Evolutionary conservation across 2,888 invertebrate genomes (phyloP).

Genomic region (Lymantria monacha): DNA sequence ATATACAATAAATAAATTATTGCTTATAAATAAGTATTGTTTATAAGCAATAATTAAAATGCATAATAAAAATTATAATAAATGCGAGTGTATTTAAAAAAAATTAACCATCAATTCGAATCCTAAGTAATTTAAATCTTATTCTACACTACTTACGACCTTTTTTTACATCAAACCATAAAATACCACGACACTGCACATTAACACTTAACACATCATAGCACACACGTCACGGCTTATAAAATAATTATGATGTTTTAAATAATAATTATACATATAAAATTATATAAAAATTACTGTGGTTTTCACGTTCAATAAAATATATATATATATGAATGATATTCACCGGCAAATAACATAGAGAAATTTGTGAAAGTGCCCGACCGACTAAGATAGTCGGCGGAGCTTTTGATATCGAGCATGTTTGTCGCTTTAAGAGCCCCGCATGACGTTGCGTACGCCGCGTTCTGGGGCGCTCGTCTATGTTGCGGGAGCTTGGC

Average conservation of each 20-base stretch:
- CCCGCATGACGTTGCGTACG: conserved; percentile 58
- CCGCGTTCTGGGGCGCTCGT: conserved; percentile 36
- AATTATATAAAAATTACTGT: too few species aligned
- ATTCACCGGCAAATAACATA: conserved; percentile 96
- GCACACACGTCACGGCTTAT: conserved; percentile 28
- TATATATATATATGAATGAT: conserved; percentile 27
- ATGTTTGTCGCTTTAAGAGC: conserved; percentile 76
- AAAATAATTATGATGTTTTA: conserved; percentile 20
- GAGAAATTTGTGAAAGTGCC: conserved; percentile 97
- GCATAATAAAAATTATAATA: too few species aligned
- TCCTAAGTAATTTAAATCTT: background rate
- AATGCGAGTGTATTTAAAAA: too few species aligned
- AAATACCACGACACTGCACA: conserved; percentile 34
- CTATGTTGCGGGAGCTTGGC: conserved; percentile 7
- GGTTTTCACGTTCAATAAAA: too few species aligned
- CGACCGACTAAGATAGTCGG: conserved; percentile 94
- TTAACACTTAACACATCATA: conserved; percentile 42
- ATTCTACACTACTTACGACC: conserved; percentile 36
- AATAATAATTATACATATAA: too few species aligned
- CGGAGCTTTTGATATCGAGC: conserved; percentile 96
- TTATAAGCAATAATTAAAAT: too few species aligned
- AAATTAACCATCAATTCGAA: too few species aligned
- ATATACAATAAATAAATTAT: too few species aligned
- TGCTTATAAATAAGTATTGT: too few species aligned
- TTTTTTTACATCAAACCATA: conserved; percentile 21